Base-by-base conservation (phyloP, 2,797 vertebrate species). In the Syndactyla subalaris region DNA sequence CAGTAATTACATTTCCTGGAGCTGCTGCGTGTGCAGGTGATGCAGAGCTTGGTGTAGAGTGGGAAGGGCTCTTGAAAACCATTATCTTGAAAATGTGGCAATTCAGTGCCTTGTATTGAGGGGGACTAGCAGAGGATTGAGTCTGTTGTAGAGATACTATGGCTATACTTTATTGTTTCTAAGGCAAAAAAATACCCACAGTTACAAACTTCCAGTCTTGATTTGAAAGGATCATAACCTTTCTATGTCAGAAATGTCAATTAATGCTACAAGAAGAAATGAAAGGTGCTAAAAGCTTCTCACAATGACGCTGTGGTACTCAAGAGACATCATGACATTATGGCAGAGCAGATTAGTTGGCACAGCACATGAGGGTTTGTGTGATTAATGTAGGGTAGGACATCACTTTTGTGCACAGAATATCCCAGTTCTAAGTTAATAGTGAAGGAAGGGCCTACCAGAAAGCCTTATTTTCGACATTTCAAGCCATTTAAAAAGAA, bases 1-100 rank as follows among this genome's bases (percentile, higher is more conserved):
- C 79, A 85, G 34, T 95, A 86, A 96, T 97, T 93, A 76, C 57
- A 45, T 96, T 97, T 97, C 76, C 87, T 83, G 93, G 90, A 89
- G 79, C 82, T 86, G 67, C 80, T 91, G 70, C 89, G 93, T 82
- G 92, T 82, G 43, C 48, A 36, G 68, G 82, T 86, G 66, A 34
- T 73, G 72, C 54, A 86, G 79, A 81, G 43, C 9, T 74, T 88
- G 75, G 11, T 39, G 45, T 51, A 23, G 57, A 78, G 68, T 85
- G 57, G 79, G 58, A 85, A 88, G 61, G 86, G 38, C 30, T 84
- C 55, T 81, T 90, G 70, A 82, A 90, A 96, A 95, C 55, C 54
- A 90, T 0, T 45, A 22, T 85, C 85, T 73, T 55, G 58, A 38
- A 82, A 84, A 46, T 2, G 5, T 51, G 72, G 43, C 49, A 77